Evolutionary conservation across 2,797 vertebrate genomes (phyloP), one percentile per base, ranked within the genome.

Genomic region (Furcifer pardalis): DNA sequence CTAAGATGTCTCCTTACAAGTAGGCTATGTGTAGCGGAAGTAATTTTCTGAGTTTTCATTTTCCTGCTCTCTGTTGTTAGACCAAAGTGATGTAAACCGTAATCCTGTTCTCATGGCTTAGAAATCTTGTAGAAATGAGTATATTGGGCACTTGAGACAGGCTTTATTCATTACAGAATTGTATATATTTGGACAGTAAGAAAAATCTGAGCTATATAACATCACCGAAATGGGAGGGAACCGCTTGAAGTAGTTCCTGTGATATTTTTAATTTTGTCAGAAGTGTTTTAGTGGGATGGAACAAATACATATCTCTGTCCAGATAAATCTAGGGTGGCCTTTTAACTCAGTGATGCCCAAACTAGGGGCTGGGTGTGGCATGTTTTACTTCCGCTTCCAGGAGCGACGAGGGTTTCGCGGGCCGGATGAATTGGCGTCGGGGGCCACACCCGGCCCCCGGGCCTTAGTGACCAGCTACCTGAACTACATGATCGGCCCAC

Each of bases 221-320:
- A 0, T 35, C 76, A 82, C 37, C 0, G 35, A 81, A 84, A 46
- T 86, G 65, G 40, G 19, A 74, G 60, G 0, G 19, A 75, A 60
- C 40, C 23, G n/a, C 25, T 77, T 77, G 52, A 72, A 83, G 85
- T 60, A 40, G 85, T 90, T 91, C 71, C 86, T 85, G 79, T 78
- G 86, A 71, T 44, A 69, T 88, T 90, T 86, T 90, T n/a, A n/a
- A 90, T 92, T 88, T 87, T 89, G 89, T 92, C 92, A 91, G 77
- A 82, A 56, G 78, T 5, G 2, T 37, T 86, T 85, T 49, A 79
- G 10, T 60, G 40, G 69, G 49, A 4, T 66, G 46, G 75, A 65
- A 63, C 3, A 25, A 10, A 13, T 30, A n/a, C 82, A 56, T 91
- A 84, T 52, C 87, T 76, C 79, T 72, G 68, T 86, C 37, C 72